Percentiles rank a stretch among this genome's conserved stretches.
These are phyloP conservation scores for Sphecodes monilicornis DNA, from an alignment of 2,888 invertebrate species.

Conservation along the genomic window DNA sequence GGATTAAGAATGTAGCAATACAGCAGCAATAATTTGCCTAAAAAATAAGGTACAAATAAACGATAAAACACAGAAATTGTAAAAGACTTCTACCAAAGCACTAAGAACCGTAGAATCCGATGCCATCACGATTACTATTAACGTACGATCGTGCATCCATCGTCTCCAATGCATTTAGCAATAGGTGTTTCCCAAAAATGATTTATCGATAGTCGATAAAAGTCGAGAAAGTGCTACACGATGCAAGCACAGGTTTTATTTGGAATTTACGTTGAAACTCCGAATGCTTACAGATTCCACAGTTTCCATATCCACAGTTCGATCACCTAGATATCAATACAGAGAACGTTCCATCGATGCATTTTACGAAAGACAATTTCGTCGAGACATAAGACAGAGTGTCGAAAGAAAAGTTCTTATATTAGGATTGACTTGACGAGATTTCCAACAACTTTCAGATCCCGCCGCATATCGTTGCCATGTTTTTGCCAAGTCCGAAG, in stretches of 20 bases:
- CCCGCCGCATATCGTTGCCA: constrained; percentile 43
- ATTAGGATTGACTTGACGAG: constrained; percentile 7
- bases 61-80: neutral
- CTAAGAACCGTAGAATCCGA: neutral
- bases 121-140: neutral
- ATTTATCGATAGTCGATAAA: constrained; percentile 4
- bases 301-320: constrained; percentile 7
- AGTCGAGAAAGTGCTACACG: neutral
- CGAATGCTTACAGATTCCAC: constrained; percentile 6
- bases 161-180: neutral
- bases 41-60: neutral
- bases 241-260: neutral
- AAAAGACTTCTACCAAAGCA: neutral
- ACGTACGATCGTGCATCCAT: neutral
- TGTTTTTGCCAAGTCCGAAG: constrained; percentile 35
- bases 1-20: neutral
- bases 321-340: constrained; percentile 1
- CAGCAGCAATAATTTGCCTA: neutral
- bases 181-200: neutral
- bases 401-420: neutral
- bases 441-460: constrained; percentile 43
- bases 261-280: neutral
- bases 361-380: neutral
- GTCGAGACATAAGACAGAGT: neutral
- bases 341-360: neutral